Evolutionary conservation across 2,113 vertebrate genomes (phyloP).

Genomic region (Amphilophus citrinellus): DNA sequence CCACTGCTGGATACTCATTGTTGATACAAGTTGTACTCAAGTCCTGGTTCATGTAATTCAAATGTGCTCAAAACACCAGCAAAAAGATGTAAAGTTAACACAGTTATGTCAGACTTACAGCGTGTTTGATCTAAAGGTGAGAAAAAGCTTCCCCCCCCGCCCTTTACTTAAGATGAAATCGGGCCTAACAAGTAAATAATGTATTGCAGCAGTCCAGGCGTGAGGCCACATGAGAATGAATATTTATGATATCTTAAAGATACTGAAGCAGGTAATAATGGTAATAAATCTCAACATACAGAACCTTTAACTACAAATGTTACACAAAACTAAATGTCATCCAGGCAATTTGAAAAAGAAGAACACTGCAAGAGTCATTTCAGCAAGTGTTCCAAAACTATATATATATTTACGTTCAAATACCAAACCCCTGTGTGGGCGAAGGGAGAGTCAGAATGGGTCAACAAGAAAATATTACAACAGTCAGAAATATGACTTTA

Average conservation of each 20-base stretch:
- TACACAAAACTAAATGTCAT: conserved; percentile 2
- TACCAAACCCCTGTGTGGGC: background rate
- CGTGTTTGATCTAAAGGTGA: background rate
- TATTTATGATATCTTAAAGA: background rate
- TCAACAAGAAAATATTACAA: no score
- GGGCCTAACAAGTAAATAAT: background rate
- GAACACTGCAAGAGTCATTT: background rate
- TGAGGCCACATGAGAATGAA: background rate
- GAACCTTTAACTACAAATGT: background rate
- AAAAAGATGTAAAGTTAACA: background rate
- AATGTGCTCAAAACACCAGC: background rate
- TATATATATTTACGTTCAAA: background rate
- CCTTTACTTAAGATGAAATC: background rate
- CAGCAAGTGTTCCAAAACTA: background rate
- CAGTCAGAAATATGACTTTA: background rate
- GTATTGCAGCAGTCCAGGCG: background rate
- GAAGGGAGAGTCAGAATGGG: background rate
- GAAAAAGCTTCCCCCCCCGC: background rate
- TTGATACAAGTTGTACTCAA: background rate
- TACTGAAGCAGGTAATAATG: background rate
- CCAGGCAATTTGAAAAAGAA: conserved; percentile 1
- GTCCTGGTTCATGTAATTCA: background rate
- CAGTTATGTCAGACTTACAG: background rate
- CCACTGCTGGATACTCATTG: background rate
- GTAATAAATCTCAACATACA: background rate